These are phyloP conservation scores for Lineus longissimus DNA, from an alignment of 1,140 invertebrate species.

Conservation along the genomic window DNA sequence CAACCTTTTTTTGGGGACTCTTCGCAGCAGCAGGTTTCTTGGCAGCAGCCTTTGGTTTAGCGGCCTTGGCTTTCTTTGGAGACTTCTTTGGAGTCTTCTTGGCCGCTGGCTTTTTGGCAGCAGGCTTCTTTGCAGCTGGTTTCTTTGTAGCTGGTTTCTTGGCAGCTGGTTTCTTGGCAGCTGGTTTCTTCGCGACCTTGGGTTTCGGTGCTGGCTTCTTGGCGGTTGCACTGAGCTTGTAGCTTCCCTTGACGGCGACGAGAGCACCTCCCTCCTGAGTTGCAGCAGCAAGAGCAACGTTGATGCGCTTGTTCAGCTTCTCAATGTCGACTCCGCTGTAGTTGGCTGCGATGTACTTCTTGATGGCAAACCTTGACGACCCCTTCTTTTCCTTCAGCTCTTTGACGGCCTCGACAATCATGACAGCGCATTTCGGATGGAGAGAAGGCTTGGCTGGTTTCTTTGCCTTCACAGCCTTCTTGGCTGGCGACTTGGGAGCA, in stretches of 20 bases:
- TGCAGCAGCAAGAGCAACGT: constrained; percentile 32
- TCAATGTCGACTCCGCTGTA: constrained; percentile 37
- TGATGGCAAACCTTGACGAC: constrained; percentile 32
- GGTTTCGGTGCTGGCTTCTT: constrained; percentile 11
- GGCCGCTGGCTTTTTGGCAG: not conserved
- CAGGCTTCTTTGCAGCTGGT: constrained; percentile 9
- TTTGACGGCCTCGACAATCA: constrained; percentile 11
- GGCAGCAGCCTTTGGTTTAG: not conserved
- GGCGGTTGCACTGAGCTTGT: not conserved
- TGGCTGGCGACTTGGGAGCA: constrained; percentile 7
- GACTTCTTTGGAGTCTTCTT: not conserved
- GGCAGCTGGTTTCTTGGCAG: constrained; percentile 13
- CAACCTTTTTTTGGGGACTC: not conserved
- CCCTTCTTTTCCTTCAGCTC: constrained; percentile 18
- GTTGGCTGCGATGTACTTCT: constrained; percentile 38
- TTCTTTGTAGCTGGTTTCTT: no score
- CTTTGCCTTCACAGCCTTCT: constrained; percentile 10
- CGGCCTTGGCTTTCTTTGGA: not conserved
- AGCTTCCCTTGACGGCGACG: not conserved
- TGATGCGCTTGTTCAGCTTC: constrained; percentile 25
- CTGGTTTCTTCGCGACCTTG: constrained; percentile 13
- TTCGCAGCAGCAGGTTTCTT: constrained; percentile 3
- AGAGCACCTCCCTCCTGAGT: constrained; percentile 30
- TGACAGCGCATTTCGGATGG: constrained; percentile 5
- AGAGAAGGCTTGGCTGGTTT: constrained; percentile 21